Evolutionary conservation across 2,797 vertebrate species (phyloP).

Genomic region (Lithobates sylvaticus): DNA sequence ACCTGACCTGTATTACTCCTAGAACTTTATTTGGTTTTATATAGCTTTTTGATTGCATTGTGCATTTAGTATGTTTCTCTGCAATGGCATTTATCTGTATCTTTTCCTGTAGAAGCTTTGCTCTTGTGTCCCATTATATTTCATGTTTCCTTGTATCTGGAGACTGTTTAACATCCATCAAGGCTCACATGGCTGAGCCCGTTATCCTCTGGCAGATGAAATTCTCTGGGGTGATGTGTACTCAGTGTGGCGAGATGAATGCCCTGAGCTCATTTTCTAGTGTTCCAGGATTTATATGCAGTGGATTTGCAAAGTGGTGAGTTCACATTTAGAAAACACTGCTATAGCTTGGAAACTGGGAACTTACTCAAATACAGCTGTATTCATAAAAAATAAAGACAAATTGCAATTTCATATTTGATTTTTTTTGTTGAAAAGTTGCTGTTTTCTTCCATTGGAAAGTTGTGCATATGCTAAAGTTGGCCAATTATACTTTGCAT

Average conservation of each 20-base stretch:
- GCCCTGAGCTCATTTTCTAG: conserved; percentile 9
- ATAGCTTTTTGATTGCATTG: not conserved
- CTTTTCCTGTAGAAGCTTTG: not conserved
- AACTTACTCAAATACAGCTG: not conserved
- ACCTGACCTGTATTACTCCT: not conserved
- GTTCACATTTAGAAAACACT: not conserved
- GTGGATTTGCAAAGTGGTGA: not conserved
- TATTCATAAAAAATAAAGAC: not conserved
- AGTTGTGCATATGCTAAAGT: too few relatives aligned
- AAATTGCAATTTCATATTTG: too few relatives aligned
- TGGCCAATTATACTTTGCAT: too few relatives aligned
- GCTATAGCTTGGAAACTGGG: not conserved
- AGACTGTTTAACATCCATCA: conserved; percentile 28
- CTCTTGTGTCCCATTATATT: conserved; percentile 9
- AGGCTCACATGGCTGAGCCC: conserved; percentile 38
- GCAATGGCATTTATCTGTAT: not conserved
- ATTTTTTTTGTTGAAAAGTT: too few relatives aligned
- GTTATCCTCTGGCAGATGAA: conserved; percentile 35
- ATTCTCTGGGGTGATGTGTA: conserved; percentile 41
- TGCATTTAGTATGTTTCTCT: not conserved
- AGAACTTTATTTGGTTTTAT: not conserved
- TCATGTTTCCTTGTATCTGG: conserved; percentile 20
- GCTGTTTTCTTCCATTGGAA: too few relatives aligned
- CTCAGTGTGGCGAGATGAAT: conserved; percentile 11
- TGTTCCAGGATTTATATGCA: conserved; percentile 8